Conservation (phyloP, 2,113 vertebrate genomes). For the Chaetodon auriga region DNA sequence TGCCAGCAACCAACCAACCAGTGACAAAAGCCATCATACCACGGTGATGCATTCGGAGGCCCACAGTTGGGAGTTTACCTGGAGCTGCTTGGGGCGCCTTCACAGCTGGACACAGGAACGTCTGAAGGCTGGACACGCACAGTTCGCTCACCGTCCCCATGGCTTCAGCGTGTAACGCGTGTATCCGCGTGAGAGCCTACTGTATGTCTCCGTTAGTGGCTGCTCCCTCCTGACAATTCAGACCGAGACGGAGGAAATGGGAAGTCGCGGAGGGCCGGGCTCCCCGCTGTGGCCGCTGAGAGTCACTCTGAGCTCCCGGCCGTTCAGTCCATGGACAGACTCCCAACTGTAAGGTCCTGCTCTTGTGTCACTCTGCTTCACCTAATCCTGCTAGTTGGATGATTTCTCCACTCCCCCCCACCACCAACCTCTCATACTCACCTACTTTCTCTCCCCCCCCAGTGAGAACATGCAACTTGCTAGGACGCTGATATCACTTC, state of each 20-base stretch:
- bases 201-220: not conserved
- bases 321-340: constrained; percentile 18
- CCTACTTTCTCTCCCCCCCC: constrained; percentile 57
- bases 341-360: constrained; percentile 46
- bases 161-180: constrained; percentile 13
- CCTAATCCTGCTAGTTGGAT: constrained; percentile 21
- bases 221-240: not conserved
- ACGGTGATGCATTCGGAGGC: not conserved
- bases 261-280: constrained; percentile 29
- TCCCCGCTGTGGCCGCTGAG: constrained; percentile 7
- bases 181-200: not conserved
- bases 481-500: constrained; percentile 57
- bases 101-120: constrained; percentile 87
- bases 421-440: constrained; percentile 17
- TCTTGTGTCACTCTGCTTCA: constrained; percentile 30
- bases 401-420: not conserved
- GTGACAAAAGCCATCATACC: not conserved
- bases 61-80: constrained; percentile 77
- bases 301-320: constrained; percentile 25
- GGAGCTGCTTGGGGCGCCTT: constrained; percentile 61
- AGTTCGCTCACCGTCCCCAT: constrained; percentile 92
- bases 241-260: not conserved
- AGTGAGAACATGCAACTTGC: constrained; percentile 53
- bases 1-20: not conserved
- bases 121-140: constrained; percentile 91